Evolutionary conservation across 2,113 vertebrate genomes (phyloP).

Genomic region (Pithys albifrons): DNA sequence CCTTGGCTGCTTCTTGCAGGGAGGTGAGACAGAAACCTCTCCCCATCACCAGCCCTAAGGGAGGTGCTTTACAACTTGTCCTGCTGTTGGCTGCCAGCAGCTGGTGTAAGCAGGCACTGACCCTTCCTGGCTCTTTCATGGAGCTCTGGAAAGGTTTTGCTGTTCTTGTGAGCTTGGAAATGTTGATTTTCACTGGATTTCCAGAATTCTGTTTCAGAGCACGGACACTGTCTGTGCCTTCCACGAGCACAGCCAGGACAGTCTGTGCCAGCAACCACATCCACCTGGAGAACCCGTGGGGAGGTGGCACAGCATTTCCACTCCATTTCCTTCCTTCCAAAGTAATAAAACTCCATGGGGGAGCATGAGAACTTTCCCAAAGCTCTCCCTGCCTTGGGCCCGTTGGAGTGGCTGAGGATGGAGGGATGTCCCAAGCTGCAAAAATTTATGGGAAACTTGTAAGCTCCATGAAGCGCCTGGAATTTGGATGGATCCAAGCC

Average conservation of each 20-base stretch:
- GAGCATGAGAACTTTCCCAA: slow-evolving; percentile 30
- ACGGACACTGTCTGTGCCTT: background rate
- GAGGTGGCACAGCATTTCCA: background rate
- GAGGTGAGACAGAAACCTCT: background rate
- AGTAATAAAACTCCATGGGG: background rate
- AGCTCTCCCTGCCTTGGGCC: background rate
- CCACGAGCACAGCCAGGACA: background rate
- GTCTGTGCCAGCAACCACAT: background rate
- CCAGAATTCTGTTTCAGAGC: background rate
- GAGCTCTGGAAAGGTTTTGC: background rate
- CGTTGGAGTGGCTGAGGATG: background rate
- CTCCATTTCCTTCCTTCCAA: background rate
- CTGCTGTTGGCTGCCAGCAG: background rate
- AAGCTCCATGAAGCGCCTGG: slow-evolving; percentile 43
- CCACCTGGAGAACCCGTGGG: background rate
- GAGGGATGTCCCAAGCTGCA: background rate
- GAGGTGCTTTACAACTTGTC: background rate
- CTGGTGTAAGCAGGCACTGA: background rate
- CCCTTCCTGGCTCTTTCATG: background rate
- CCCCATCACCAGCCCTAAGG: background rate
- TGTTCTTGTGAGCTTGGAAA: background rate
- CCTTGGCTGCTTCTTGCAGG: background rate
- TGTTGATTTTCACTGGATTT: background rate
- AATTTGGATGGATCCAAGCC: slow-evolving; percentile 46
- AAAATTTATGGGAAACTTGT: slow-evolving; percentile 39